Percentiles rank a stretch among this genome's conserved stretches.
Conservation (phyloP, 2,888 invertebrate species). For the Eristalis arbustorum region DNA sequence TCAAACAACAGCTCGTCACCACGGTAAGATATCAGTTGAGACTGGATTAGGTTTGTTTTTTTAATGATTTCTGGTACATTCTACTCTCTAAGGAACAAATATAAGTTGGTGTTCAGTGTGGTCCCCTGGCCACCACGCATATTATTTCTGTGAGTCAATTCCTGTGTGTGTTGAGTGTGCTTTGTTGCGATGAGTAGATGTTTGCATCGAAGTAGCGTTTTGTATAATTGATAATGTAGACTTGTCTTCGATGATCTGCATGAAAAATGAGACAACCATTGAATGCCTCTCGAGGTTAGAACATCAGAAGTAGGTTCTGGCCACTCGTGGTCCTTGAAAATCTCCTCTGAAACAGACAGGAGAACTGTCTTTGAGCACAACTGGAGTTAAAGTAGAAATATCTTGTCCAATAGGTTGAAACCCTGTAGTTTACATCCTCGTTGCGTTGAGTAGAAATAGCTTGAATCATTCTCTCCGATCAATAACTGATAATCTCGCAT, state of each 20-base stretch:
- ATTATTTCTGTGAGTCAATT: background rate
- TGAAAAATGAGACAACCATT: too few relatives aligned
- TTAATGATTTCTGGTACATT: background rate
- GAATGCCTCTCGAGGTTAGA: too few relatives aligned
- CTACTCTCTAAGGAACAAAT: background rate
- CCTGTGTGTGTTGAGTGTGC: background rate
- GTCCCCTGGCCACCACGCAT: background rate
- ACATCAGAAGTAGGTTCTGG: too few relatives aligned
- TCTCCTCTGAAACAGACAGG: too few relatives aligned
- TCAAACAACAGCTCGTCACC: slow-evolving; percentile 75
- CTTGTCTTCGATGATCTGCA: too few relatives aligned
- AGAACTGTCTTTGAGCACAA: too few relatives aligned
- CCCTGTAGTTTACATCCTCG: background rate
- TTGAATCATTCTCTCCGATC: background rate
- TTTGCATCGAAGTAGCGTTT: background rate
- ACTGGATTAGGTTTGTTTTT: background rate
- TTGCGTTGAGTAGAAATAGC: background rate
- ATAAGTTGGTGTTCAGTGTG: background rate
- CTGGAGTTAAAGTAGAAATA: too few relatives aligned
- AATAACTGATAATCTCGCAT: background rate
- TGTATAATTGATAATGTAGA: too few relatives aligned
- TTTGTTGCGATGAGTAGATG: background rate
- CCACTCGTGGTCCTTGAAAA: too few relatives aligned
- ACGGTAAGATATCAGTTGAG: slow-evolving; percentile 67
- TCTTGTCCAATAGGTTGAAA: too few relatives aligned